Base-by-base conservation (phyloP, 1,140 invertebrate species). In the Dinothrombium tinctorium region DNA sequence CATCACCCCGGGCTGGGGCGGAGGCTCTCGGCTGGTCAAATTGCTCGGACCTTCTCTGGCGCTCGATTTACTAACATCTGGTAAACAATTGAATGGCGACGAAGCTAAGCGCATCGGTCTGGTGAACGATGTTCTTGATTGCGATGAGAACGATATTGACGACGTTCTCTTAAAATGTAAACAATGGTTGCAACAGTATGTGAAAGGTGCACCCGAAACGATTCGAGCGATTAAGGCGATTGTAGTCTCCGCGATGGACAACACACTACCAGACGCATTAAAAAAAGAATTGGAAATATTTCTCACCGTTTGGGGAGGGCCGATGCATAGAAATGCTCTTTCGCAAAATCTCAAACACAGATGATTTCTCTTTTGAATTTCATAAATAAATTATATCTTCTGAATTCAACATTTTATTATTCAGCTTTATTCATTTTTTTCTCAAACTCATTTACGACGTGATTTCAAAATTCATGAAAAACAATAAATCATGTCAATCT, bases 171-270 rank as follows among this genome's bases (percentile, higher is more conserved):
- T 47, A 11, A 44, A 58, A 11, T 54, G 59, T 1, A 49, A 42
- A 21, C 41, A 50, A 2, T 68, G 64, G 64, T 33, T 66, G 5
- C 29, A 43, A 11, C 21, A 45, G 4, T 53, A 53, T 41, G 51
- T 59, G 35, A 20, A 33, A 3, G 42, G 44, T 3, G 25, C 57
- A 41, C 26, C 46, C 22, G 43, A 42, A 31, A 51, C 63, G 2
- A 51, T 61, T 1, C 52, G 53, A 35, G 56, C 58, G 2, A 42
- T 60, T 8, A 69, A 69, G 50, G 33, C 45, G 15, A 57, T 64
- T 43, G 54, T 60, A 6, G 24, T 45, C 14, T 50, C 43, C 29
- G 54, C 52, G 4, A 54, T 37, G 14, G 44, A 46, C 21, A 42
- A 59, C 12, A 56, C 57, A n/a, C 23, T 46, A 8, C 15, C 39